A percentile compares a stretch with the other conserved stretches of the same genome.
These are phyloP conservation scores for Centropyge bicolor DNA, from an alignment of 2,797 vertebrate genomes.

Conservation along the genomic window DNA sequence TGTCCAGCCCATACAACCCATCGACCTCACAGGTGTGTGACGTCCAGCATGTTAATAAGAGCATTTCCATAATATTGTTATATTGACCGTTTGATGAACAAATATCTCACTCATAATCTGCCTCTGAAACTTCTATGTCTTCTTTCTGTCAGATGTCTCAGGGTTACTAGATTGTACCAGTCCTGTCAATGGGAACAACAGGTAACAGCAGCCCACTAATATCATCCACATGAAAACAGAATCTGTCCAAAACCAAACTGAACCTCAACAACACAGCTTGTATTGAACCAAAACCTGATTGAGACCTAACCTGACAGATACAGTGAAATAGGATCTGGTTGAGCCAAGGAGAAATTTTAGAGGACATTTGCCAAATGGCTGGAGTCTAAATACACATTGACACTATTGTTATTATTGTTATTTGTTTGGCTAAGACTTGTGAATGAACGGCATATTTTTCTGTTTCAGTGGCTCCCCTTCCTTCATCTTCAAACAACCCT, in stretches of 20 bases:
- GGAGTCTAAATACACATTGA: background rate
- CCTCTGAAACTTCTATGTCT: background rate
- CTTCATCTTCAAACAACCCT: constrained; percentile 89
- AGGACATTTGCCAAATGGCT: background rate
- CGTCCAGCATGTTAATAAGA: no score
- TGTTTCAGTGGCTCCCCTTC: constrained; percentile 87
- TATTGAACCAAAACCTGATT: background rate
- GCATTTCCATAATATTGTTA: background rate
- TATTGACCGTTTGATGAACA: background rate
- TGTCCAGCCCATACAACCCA: constrained; percentile 84
- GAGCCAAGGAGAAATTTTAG: background rate
- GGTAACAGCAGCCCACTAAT: constrained; percentile 62
- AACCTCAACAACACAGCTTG: background rate
- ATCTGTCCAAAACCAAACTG: background rate
- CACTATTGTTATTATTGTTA: no score
- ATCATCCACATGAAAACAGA: background rate
- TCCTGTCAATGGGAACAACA: constrained; percentile 84
- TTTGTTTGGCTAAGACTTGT: background rate
- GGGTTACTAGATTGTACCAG: constrained; percentile 82
- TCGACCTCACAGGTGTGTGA: constrained; percentile 84
- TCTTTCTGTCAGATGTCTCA: constrained; percentile 78
- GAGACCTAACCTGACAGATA: background rate
- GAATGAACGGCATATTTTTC: constrained; percentile 6
- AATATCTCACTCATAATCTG: no score
- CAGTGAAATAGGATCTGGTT: background rate